Percentiles rank a stretch among this genome's conserved stretches.
These are phyloP conservation scores for Monopis laevigella DNA, from an alignment of 2,888 invertebrate genomes.

Conservation along the genomic window DNA sequence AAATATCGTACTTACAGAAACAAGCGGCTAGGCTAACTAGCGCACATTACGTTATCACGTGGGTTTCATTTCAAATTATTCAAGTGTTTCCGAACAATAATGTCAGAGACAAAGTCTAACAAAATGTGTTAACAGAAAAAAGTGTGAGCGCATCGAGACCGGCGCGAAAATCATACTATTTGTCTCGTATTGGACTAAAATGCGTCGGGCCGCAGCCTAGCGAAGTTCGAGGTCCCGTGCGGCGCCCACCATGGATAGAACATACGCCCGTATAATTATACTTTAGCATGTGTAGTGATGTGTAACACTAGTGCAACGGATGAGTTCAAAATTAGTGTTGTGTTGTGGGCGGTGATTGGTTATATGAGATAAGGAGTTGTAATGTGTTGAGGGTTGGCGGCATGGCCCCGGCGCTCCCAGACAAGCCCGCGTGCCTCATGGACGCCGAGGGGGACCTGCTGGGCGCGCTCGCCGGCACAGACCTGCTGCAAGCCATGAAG, in stretches of 20 bases:
- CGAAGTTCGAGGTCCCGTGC: slow-evolving; percentile 23
- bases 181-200: slow-evolving; percentile 53
- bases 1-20: slow-evolving; percentile 27
- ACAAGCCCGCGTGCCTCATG: slow-evolving; percentile 63
- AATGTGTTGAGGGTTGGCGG: slow-evolving; percentile 57
- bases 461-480: slow-evolving; percentile 66
- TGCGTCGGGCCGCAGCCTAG: slow-evolving; percentile 35
- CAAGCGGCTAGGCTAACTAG: slow-evolving; percentile 57
- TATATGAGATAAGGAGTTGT: slow-evolving; percentile 53
- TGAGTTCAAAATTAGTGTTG: slow-evolving; percentile 32
- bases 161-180: slow-evolving; percentile 43
- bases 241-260: too few species aligned
- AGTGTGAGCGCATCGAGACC: slow-evolving; percentile 24
- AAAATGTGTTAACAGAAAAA: slow-evolving; percentile 30
- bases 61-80: slow-evolving; percentile 55
- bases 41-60: slow-evolving; percentile 63
- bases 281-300: slow-evolving; percentile 11
- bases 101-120: too few species aligned
- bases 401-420: slow-evolving; percentile 96
- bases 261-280: neutral
- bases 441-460: slow-evolving; percentile 52
- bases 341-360: slow-evolving; percentile 25
- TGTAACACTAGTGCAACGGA: slow-evolving; percentile 31
- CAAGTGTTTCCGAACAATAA: too few species aligned
- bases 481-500: slow-evolving; percentile 73